These are phyloP conservation scores for Diadema setosum DNA, from an alignment of 35 echinoderm and acorn worm species.

Conservation along the genomic window DNA sequence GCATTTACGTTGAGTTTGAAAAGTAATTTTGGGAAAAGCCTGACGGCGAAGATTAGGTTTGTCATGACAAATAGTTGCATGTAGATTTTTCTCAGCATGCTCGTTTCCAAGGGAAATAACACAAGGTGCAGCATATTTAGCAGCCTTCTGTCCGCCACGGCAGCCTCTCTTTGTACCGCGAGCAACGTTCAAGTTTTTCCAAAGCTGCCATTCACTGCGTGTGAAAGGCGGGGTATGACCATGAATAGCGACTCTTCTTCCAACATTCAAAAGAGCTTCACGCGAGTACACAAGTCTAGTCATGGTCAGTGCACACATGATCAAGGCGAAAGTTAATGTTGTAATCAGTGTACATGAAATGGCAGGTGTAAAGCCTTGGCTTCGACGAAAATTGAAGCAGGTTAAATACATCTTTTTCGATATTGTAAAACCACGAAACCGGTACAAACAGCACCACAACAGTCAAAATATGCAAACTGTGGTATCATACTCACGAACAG, in stretches of 20 bases:
- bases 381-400: not conserved
- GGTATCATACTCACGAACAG: not conserved
- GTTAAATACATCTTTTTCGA: not conserved
- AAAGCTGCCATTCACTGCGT: not conserved
- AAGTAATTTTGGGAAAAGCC: not conserved
- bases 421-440: not conserved
- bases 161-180: not conserved
- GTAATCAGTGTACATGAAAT: not conserved
- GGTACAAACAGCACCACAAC: not conserved
- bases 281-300: not conserved
- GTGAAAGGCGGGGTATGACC: not conserved
- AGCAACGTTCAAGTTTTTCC: not conserved
- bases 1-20: not conserved
- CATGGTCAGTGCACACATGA: not conserved
- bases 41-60: not conserved
- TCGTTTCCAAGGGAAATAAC: not conserved
- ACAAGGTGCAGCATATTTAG: not conserved
- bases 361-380: not conserved
- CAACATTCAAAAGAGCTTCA: constrained; percentile 6
- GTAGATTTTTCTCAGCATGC: not conserved
- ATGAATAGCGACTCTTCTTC: not conserved
- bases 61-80: not conserved
- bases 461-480: not conserved
- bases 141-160: not conserved
- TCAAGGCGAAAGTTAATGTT: not conserved